Conservation (phyloP, 2,113 vertebrate genomes). For the Mirounga angustirostris region DNA sequence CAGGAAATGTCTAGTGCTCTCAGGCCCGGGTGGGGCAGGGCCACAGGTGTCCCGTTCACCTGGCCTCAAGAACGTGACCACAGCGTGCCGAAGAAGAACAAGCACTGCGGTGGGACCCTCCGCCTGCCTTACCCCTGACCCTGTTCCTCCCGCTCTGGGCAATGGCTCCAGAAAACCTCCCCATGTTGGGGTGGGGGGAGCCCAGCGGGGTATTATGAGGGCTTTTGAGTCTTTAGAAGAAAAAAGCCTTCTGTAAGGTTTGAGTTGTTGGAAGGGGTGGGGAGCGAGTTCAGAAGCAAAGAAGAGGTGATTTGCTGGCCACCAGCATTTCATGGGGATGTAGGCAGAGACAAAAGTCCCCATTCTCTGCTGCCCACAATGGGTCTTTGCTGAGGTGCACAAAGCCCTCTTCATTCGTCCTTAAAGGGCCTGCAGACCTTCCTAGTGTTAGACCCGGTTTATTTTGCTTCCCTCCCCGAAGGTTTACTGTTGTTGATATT, state of each 20-base stretch:
- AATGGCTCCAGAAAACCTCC: background rate
- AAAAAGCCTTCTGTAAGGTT: background rate
- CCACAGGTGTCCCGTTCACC: background rate
- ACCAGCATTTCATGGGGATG: background rate
- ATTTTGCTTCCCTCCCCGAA: background rate
- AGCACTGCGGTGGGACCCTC: background rate
- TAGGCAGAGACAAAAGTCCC: slow-evolving; percentile 4
- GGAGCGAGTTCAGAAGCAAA: background rate
- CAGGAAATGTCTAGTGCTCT: background rate
- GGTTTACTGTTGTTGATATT: background rate
- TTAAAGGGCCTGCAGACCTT: background rate
- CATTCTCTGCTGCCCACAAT: slow-evolving; percentile 26
- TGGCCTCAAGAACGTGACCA: background rate
- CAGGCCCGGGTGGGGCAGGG: rapidly evolving
- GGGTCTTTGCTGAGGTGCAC: slow-evolving; percentile 32
- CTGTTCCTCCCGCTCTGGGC: too few species aligned
- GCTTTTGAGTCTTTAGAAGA: background rate
- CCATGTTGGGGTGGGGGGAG: background rate
- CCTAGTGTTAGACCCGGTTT: background rate
- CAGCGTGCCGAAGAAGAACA: background rate
- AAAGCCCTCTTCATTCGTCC: background rate
- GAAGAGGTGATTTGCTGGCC: background rate
- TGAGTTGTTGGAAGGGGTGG: background rate
- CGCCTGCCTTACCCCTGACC: rapidly evolving
- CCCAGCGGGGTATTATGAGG: background rate